Base-by-base conservation (phyloP, 2,113 vertebrate genomes). In the Lophius piscatorius region DNA sequence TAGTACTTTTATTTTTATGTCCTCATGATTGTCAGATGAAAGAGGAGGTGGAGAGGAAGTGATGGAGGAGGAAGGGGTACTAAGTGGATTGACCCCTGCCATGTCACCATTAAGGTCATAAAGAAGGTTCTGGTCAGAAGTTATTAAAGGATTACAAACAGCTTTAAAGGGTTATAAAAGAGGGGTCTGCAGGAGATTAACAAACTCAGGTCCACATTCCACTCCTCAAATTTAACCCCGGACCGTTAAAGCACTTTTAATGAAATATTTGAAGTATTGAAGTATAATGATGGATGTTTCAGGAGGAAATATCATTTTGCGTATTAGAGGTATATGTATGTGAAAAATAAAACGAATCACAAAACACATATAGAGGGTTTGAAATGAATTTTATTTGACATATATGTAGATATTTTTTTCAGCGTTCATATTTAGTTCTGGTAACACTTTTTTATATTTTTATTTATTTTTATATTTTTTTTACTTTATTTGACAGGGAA, bases 141-240 rank as follows among this genome's bases (percentile, higher is more conserved):
- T 84, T 78, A 76, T 82, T 80, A 64, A 39, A 69, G 73, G 83
- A 87, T 84, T 73, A 70, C 72, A 55, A 69, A 72, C 24, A 56
- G n/a, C 51, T 67, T 18, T 39, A 38, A 52, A 40, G 6, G 70
- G 59, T 51, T 44, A 76, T 71, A 79, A 66, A 64, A 16, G 6
- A 50, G 24, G 18, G 40, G 56, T 76, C 82, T 87, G 86, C 68
- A 70, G 55, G 62, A 74, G 76, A 76, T 85, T 62, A 65, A 78
- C 78, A 63, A 74, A 63, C 61, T 55, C 16, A 16, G 4, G 6
- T 20, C 9, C 34, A 40, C 82, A 74, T 74, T 75, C 81, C 29
- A 17, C 29, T n/a, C n/a, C n/a, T n/a, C n/a, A n/a, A 5, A 36
- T 20, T 57, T 59, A 49, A 67, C 16, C 41, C n/a, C 38, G 44